These are phyloP conservation scores for Microctonus brassicae DNA, from an alignment of 2,888 invertebrate species.

Conservation along the genomic window DNA sequence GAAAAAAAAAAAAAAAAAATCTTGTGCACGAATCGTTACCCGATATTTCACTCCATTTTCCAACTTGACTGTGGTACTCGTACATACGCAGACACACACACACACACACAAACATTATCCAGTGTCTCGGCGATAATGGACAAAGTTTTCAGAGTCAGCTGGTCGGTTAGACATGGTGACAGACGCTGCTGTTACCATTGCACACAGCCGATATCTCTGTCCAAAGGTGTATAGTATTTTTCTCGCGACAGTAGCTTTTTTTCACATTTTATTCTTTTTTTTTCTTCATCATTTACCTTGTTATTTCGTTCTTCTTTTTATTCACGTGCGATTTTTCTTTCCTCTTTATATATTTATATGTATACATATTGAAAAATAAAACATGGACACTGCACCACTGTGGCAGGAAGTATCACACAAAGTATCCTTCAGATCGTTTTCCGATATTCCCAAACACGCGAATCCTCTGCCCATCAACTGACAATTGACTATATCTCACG, in stretches of 20 bases:
- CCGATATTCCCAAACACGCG: constrained; percentile 42
- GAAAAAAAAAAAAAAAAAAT: constrained; percentile 24
- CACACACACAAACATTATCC: neutral
- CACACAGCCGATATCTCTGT: constrained; percentile 17
- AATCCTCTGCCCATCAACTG: constrained; percentile 31
- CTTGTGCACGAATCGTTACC: constrained; percentile 43
- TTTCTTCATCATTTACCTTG: neutral
- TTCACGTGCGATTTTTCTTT: constrained; percentile 30
- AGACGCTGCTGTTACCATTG: constrained; percentile 27
- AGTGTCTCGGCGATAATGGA: constrained; percentile 43
- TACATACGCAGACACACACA: constrained; percentile 22
- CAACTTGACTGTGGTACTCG: constrained; percentile 40
- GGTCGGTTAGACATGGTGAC: constrained; percentile 35
- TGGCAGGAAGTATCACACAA: constrained; percentile 31
- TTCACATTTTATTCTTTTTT: neutral
- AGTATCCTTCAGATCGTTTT: constrained; percentile 44
- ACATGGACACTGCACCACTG: constrained; percentile 15
- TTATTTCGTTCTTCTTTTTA: constrained; percentile 33
- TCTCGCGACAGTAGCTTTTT: too few relatives aligned
- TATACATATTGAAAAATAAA: constrained; percentile 18
- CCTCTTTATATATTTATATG: neutral
- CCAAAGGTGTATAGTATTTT: neutral
- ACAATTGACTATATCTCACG: constrained; percentile 41
- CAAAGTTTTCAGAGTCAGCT: constrained; percentile 48
- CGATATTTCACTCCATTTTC: constrained; percentile 48